These are phyloP conservation scores for Calycopis cecrops DNA, from an alignment of 1,140 invertebrate species.

Conservation along the genomic window DNA sequence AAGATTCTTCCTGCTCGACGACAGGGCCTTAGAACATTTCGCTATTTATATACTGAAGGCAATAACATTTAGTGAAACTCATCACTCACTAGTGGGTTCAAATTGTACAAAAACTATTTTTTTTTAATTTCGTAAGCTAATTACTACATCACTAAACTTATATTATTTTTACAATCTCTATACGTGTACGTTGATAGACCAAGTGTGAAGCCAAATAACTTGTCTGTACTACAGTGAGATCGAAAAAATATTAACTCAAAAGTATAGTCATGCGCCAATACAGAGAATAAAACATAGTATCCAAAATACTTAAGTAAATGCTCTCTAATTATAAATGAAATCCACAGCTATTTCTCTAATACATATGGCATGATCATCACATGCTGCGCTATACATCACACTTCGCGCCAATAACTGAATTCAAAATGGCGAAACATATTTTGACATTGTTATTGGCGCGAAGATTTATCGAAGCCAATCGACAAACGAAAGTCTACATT, in stretches of 20 bases:
- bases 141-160: constrained; percentile 58
- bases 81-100: constrained; percentile 57
- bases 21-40: too few species aligned
- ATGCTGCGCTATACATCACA: constrained; percentile 5
- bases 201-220: neutral
- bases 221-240: constrained; percentile 25
- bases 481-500: constrained; percentile 4
- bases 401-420: neutral
- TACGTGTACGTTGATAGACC: constrained; percentile 12
- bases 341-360: constrained; percentile 12
- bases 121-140: constrained; percentile 51
- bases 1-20: too few species aligned
- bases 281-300: neutral
- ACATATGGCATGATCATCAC: constrained; percentile 18
- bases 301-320: constrained; percentile 1
- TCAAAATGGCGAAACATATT: neutral
- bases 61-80: constrained; percentile 35
- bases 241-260: constrained; percentile 13
- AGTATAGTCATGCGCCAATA: constrained; percentile 2
- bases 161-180: constrained; percentile 52
- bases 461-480: constrained; percentile 11
- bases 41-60: constrained; percentile 25
- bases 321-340: constrained; percentile 16
- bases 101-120: constrained; percentile 70
- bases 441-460: neutral